Evolutionary conservation across 2,888 invertebrate species (phyloP).

Genomic region (Arenicola marina): DNA sequence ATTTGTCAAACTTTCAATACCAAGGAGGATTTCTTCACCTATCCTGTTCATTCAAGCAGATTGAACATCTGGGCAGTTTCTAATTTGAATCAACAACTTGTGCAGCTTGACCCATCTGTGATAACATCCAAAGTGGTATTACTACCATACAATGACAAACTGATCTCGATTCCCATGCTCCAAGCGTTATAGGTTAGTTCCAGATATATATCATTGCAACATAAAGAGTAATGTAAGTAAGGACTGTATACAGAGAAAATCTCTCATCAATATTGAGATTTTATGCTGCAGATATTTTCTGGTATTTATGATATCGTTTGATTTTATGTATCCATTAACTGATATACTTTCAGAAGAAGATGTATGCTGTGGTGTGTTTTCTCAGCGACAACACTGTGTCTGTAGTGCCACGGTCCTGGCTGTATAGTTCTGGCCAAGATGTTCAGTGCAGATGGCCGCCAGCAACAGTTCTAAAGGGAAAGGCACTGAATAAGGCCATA

Average conservation of each 20-base stretch:
- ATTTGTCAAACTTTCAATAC: neutral
- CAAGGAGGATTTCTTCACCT: neutral
- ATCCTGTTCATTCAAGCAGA: slow-evolving; percentile 1
- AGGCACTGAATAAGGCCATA: neutral
- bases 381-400: neutral
- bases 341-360: too few relatives aligned
- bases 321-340: too few relatives aligned
- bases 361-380: neutral
- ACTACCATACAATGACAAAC: neutral
- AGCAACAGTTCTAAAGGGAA: neutral
- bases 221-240: too few relatives aligned
- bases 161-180: neutral
- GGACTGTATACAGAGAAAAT: too few relatives aligned
- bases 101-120: neutral
- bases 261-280: too few relatives aligned
- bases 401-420: neutral
- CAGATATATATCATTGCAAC: too few relatives aligned
- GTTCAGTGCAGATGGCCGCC: too few relatives aligned
- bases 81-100: neutral
- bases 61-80: neutral
- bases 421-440: too few relatives aligned
- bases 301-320: too few relatives aligned
- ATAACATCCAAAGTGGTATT: slow-evolving; percentile 3
- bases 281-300: too few relatives aligned
- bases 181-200: too few relatives aligned